Percentiles rank a stretch among this genome's conserved stretches.
Evolutionary conservation across 2,888 invertebrate genomes (phyloP).

Genomic region (Sabellastarte sp.): DNA sequence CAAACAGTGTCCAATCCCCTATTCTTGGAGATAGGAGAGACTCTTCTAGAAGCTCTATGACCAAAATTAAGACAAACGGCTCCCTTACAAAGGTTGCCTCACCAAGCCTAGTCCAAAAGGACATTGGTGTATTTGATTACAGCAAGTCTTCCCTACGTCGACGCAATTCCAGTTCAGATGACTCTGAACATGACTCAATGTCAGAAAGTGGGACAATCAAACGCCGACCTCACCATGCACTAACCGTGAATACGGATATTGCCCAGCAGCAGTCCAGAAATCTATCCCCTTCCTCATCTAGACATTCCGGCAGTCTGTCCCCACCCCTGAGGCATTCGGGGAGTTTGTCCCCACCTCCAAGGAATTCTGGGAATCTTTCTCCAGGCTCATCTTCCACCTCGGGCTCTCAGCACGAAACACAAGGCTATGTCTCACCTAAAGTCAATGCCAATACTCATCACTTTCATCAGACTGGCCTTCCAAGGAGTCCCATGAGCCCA

Average conservation of each 20-base stretch:
- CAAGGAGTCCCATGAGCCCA: background rate
- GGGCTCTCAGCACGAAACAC: background rate
- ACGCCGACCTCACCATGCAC: constrained; percentile 30
- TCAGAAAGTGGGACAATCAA: constrained; percentile 54
- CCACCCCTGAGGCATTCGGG: background rate
- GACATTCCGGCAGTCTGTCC: background rate
- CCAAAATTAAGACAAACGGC: constrained; percentile 57
- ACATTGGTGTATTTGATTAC: constrained; percentile 35
- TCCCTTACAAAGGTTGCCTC: constrained; percentile 50
- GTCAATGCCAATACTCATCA: no score
- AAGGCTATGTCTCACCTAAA: background rate
- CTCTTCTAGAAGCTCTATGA: constrained; percentile 38
- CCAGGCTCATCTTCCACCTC: background rate
- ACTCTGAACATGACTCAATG: constrained; percentile 48
- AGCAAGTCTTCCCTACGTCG: constrained; percentile 28
- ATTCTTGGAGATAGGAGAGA: constrained; percentile 20
- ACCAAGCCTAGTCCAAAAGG: constrained; percentile 46
- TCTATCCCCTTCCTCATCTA: background rate
- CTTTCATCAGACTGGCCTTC: no score
- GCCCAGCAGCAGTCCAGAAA: no score
- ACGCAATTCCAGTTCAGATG: constrained; percentile 46
- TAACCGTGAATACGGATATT: background rate
- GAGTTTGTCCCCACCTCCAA: background rate
- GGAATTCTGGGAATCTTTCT: background rate
- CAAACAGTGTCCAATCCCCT: background rate